phyloP scores from a whole-genome alignment of 2,888 invertebrate species.

The Aphodius sticticus region DNA sequence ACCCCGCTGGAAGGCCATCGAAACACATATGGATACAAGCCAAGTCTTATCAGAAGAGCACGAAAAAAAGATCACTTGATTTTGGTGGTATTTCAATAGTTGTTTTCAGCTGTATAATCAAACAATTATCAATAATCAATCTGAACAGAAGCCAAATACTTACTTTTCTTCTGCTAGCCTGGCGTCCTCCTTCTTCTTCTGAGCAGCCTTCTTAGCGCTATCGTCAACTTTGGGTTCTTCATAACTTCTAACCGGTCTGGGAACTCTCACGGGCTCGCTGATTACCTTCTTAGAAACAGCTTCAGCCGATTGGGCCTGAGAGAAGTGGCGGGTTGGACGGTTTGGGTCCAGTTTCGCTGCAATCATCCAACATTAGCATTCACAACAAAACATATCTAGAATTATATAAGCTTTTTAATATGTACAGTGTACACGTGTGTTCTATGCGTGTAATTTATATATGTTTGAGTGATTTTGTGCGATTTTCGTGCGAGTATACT shows the following conservation, averaged over 20 bases:
- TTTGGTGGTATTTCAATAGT: too few species aligned
- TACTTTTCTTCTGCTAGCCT: constrained; percentile 70
- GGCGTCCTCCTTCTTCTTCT: constrained; percentile 70
- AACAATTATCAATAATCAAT: too few species aligned
- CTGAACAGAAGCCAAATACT: constrained; percentile 41
- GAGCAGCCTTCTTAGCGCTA: constrained; percentile 60
- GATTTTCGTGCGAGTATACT: background rate
- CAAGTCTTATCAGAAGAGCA: too few species aligned
- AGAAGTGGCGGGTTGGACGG: constrained; percentile 28
- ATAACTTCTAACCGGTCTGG: constrained; percentile 19
- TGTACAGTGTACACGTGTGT: background rate
- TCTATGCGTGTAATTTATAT: background rate
- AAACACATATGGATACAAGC: too few species aligned
- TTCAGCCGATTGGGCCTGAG: constrained; percentile 37
- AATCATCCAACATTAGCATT: background rate
- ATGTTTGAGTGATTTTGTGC: background rate
- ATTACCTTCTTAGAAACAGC: constrained; percentile 51
- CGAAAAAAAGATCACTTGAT: too few species aligned
- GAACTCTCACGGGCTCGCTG: constrained; percentile 65
- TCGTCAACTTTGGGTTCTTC: constrained; percentile 57
- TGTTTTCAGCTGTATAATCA: too few species aligned
- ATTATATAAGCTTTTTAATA: background rate
- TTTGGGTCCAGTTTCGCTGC: constrained; percentile 11
- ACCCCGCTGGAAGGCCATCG: too few species aligned
- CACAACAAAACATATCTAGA: background rate